Percentiles rank a stretch among this genome's conserved stretches.
phyloP scores from a whole-genome alignment of 2,888 invertebrate genomes.

The Eupithecia tripunctaria region DNA sequence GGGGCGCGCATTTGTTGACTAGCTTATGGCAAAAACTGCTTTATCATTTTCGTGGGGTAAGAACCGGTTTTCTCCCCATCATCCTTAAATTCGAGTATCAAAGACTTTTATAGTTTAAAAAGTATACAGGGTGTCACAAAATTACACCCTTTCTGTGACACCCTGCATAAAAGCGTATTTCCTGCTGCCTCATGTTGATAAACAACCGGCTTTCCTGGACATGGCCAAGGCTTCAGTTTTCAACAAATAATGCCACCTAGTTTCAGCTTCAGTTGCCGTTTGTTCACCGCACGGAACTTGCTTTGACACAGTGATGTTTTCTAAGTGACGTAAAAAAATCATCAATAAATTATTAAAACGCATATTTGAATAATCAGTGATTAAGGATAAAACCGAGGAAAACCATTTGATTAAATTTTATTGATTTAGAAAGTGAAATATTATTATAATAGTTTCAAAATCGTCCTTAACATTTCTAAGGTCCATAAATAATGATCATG shows the following conservation, averaged over 20 bases:
- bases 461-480: not conserved
- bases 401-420: not conserved
- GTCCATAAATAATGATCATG: not conserved
- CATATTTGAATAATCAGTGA: not conserved
- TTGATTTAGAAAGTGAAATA: not conserved
- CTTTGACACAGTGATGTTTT: not conserved
- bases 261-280: not conserved
- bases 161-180: not conserved
- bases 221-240: conserved; percentile 6
- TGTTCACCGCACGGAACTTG: not conserved
- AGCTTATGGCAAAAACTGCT: not conserved
- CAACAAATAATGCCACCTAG: conserved; percentile 12
- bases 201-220: conserved; percentile 14
- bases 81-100: not conserved
- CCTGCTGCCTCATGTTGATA: conserved; percentile 1
- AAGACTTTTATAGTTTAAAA: not conserved
- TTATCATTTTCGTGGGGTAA: not conserved
- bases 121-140: too few species aligned
- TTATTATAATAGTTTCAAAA: not conserved
- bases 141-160: too few species aligned
- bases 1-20: not conserved
- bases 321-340: not conserved
- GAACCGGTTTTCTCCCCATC: not conserved
- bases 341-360: not conserved
- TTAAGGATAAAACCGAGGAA: not conserved